phyloP scores from a whole-genome alignment of 2,888 invertebrate genomes.

The Yponomeuta cagnagella region DNA sequence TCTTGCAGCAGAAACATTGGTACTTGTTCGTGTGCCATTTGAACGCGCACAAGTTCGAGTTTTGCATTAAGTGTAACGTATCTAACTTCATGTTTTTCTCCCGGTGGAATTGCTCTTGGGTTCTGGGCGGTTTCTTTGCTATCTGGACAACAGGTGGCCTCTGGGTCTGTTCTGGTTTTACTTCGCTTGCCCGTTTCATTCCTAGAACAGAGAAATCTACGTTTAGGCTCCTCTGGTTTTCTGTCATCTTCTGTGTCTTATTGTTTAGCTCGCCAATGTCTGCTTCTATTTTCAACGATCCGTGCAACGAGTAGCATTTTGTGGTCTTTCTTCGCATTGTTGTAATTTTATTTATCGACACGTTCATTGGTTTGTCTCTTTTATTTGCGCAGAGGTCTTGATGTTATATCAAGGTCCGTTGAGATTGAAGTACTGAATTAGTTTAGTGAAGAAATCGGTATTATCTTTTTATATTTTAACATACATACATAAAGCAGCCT shows the following conservation, averaged over 20 bases:
- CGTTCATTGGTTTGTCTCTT: no score
- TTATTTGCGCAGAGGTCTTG: no score
- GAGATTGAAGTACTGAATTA: no score
- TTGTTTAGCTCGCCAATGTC: not conserved
- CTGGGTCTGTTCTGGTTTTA: not conserved
- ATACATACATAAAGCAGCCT: no score
- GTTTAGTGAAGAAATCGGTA: no score
- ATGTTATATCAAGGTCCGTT: no score
- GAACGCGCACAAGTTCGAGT: constrained; percentile 55
- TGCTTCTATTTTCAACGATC: not conserved
- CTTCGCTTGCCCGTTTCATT: not conserved
- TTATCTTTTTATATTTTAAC: no score
- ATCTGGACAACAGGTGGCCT: not conserved
- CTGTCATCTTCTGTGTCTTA: not conserved
- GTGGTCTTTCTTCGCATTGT: not conserved
- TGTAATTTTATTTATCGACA: no score
- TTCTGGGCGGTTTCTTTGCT: constrained; percentile 30
- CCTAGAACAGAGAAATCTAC: constrained; percentile 8
- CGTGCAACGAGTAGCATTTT: not conserved
- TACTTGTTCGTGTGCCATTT: constrained; percentile 62
- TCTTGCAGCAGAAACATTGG: constrained; percentile 57
- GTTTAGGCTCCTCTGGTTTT: not conserved
- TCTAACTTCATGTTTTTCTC: constrained; percentile 48
- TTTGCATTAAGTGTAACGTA: constrained; percentile 68
- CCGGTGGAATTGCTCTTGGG: constrained; percentile 41